phyloP scores from a whole-genome alignment of 2,113 vertebrate genomes.

The Mixornis gularis region DNA sequence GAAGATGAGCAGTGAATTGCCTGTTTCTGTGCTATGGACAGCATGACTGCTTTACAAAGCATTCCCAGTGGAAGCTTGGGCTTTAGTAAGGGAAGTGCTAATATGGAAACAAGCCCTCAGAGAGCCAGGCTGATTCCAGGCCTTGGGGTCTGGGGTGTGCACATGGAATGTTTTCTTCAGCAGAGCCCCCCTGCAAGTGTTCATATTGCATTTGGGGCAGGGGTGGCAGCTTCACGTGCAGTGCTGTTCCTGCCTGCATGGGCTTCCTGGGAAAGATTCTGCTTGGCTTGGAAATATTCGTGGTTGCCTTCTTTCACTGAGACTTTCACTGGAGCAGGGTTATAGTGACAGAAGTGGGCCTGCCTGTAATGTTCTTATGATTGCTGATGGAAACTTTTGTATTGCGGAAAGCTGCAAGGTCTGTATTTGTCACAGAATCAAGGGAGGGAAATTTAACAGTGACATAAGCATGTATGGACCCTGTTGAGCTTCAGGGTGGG shows the following conservation, averaged over 20 bases:
- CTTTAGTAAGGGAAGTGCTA: not conserved
- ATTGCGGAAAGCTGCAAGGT: not conserved
- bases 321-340: too few species aligned
- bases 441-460: not conserved
- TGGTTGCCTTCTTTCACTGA: not conserved
- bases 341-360: not conserved
- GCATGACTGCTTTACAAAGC: accelerated
- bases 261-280: not conserved
- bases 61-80: not conserved
- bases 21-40: not conserved
- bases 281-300: not conserved
- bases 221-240: not conserved
- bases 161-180: accelerated
- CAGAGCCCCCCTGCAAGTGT: not conserved
- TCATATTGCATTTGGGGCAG: accelerated
- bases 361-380: not conserved
- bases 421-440: not conserved
- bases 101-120: not conserved
- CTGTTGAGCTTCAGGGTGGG: not conserved
- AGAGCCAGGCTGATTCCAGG: not conserved
- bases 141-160: not conserved
- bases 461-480: not conserved
- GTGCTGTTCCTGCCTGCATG: not conserved
- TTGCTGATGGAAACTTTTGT: not conserved
- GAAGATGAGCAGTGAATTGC: not conserved